These are phyloP conservation scores for Trachelipus rathkii DNA, from an alignment of 1,140 invertebrate species.

Conservation along the genomic window DNA sequence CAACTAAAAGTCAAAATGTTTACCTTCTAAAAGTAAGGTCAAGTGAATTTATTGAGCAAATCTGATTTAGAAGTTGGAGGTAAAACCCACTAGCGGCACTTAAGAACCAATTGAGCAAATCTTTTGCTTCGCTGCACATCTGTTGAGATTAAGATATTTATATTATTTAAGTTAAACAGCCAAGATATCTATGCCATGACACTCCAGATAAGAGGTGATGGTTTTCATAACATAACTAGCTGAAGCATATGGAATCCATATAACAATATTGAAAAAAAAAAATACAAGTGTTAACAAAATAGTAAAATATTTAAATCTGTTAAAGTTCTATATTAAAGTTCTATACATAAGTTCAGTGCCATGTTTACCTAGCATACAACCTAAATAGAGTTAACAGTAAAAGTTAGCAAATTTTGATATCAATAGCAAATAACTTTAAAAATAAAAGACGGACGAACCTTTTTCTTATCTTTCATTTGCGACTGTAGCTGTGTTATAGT, in stretches of 20 bases:
- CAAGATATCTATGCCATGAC: no score
- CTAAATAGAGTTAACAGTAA: no score
- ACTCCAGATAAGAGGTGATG: no score
- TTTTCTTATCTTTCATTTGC: slow-evolving; percentile 38
- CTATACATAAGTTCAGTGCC: background rate
- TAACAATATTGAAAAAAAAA: no score
- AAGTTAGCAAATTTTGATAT: no score
- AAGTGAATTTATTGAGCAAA: slow-evolving; percentile 73
- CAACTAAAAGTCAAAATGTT: slow-evolving; percentile 37
- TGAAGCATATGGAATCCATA: no score
- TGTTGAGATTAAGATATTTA: slow-evolving; percentile 58
- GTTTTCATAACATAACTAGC: no score
- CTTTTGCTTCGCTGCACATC: slow-evolving; percentile 65
- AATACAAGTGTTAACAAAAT: no score
- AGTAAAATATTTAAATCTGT: slow-evolving; percentile 5
- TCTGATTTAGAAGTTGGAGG: slow-evolving; percentile 71
- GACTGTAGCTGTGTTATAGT: slow-evolving; percentile 58
- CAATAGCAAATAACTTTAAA: no score
- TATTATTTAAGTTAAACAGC: background rate
- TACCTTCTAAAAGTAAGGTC: slow-evolving; percentile 70
- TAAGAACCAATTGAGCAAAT: slow-evolving; percentile 69
- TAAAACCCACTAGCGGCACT: slow-evolving; percentile 82
- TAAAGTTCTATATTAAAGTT: no score
- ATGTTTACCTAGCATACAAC: no score
- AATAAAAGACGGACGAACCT: background rate